phyloP scores from a whole-genome alignment of 2,797 vertebrate genomes.

The Sebastes itinus region DNA sequence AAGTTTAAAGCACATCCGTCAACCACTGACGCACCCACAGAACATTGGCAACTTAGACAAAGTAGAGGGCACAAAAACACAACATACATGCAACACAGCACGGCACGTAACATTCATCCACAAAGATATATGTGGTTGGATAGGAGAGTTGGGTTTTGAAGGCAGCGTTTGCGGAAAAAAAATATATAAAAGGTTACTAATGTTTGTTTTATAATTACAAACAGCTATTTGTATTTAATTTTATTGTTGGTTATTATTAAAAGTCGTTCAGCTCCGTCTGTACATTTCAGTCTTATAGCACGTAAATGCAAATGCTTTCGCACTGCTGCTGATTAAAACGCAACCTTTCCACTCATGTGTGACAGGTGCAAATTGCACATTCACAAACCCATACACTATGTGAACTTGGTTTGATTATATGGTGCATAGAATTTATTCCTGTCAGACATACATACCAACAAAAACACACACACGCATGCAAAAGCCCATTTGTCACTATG shows the following conservation, averaged over 20 bases:
- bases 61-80: no score
- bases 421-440: conserved; percentile 10
- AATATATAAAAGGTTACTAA: background rate
- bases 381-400: background rate
- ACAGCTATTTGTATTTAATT: background rate
- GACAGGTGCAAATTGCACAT: background rate
- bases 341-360: conserved; percentile 7
- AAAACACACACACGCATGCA: conserved; percentile 7
- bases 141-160: background rate
- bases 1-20: no score
- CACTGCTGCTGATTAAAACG: conserved; percentile 9
- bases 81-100: no score
- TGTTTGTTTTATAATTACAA: background rate
- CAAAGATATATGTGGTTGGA: background rate
- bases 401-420: background rate
- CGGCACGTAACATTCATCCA: background rate
- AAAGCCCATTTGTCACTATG: conserved; percentile 35
- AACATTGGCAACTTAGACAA: no score
- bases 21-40: no score
- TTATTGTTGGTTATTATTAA: background rate
- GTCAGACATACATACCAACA: background rate
- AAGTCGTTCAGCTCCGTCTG: background rate
- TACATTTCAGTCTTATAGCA: background rate
- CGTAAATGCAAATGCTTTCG: background rate
- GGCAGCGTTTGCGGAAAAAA: background rate